Evolutionary conservation across 2,113 vertebrate species (phyloP), one percentile per base, ranked within the genome.

Genomic region (Dermatemys mawii): DNA sequence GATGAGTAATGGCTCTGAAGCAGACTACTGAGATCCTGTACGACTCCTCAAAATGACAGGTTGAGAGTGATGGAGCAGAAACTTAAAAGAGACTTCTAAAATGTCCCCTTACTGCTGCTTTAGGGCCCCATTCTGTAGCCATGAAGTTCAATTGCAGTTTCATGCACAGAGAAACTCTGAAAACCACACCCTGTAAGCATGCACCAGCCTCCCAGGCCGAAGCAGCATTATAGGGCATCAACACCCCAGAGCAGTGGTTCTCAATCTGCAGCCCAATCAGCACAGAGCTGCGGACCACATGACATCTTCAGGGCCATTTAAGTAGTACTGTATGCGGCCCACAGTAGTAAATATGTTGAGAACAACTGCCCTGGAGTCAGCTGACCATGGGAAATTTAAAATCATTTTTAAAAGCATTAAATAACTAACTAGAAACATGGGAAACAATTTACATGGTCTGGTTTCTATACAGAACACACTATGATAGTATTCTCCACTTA

Each of bases 1-100:
- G 7, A 81, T 35, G 50, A 95, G 46, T 78, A 91, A 91, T 54
- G 78, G 29, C 32, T 54, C 91, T 93, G 89, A 86, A 91, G 83
- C 82, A 48, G 84, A 73, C 78, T 83, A 75, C 32, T 82, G 87
- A 83, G 79, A 76, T 3, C 5, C 78, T 60, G 32, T 0, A 35
- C 84, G 17, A 11, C 17, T 32, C 27, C 70, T 73, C 46, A 41
- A 54, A 67, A 8, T 4, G 5, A 14, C 1, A 4, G 26, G 53
- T 8, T 24, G 53, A 90, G 78, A 11, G 55, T 84, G 48, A 90
- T 5, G 49, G 57, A 90, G 54, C 44, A 70, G 84, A 85, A 13
- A 17, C 57, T 75, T 51, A 60, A 6, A 86, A 67, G 32, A 92
- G 54, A 84, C 53, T 51, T 48, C 41, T 44, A 81, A 92, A 46